Evolutionary conservation across 2,888 invertebrate species (phyloP).

Genomic region (Biston stratarius): DNA sequence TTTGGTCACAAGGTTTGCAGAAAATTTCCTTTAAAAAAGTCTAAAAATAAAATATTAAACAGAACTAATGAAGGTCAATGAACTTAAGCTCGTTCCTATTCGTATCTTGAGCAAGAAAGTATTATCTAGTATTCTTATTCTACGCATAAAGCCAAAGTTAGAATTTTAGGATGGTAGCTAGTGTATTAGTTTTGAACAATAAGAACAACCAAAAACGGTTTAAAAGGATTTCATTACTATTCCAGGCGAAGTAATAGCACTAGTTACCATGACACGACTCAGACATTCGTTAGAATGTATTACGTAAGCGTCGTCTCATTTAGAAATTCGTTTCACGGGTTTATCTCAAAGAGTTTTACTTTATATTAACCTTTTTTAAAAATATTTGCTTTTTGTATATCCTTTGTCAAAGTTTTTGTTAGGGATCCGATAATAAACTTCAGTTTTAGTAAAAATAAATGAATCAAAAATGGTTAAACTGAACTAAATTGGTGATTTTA

Average conservation of each 20-base stretch:
- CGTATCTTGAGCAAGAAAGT: too few species aligned
- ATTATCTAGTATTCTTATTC: background rate
- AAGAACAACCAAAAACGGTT: background rate
- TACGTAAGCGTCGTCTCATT: slow-evolving; percentile 44
- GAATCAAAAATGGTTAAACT: too few species aligned
- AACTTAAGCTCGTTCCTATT: background rate
- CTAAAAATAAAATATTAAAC: background rate
- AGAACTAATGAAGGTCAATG: slow-evolving; percentile 7
- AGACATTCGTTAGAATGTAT: slow-evolving; percentile 44
- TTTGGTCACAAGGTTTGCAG: background rate
- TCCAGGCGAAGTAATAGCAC: slow-evolving; percentile 8
- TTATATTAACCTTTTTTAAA: too few species aligned
- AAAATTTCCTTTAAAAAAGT: background rate
- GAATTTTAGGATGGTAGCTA: background rate
- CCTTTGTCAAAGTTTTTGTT: background rate
- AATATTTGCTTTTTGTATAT: background rate
- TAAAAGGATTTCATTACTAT: slow-evolving; percentile 9
- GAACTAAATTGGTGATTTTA: too few species aligned
- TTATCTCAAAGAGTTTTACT: slow-evolving; percentile 19
- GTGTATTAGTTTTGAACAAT: slow-evolving; percentile 1
- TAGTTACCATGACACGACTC: slow-evolving; percentile 40
- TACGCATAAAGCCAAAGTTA: background rate
- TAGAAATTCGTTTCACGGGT: slow-evolving; percentile 16
- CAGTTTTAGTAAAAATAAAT: too few species aligned
- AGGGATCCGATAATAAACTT: too few species aligned